Evolutionary conservation across 2,797 vertebrate species (phyloP).

Genomic region (Lemur catta): DNA sequence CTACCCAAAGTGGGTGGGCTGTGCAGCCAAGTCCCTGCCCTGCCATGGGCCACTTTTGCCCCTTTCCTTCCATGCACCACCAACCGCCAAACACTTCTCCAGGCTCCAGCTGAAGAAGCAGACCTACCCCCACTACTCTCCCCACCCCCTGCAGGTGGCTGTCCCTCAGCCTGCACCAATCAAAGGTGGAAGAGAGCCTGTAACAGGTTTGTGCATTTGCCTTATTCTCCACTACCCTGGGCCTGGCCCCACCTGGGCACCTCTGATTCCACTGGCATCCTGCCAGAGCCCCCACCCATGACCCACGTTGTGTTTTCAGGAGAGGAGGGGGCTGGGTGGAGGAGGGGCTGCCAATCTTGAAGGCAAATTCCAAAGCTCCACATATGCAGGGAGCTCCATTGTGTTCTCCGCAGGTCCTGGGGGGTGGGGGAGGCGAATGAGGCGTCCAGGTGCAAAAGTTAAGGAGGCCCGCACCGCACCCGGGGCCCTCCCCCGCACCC

Average conservation of each 20-base stretch:
- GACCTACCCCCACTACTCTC: not conserved
- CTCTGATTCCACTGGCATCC: not conserved
- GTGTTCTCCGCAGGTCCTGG: not conserved
- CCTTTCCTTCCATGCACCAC: not conserved
- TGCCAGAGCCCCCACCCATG: not conserved
- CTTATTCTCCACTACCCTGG: not conserved
- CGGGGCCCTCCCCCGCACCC: accelerated
- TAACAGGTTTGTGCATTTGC: not conserved
- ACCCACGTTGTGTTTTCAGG: not conserved
- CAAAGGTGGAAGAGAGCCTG: conserved; percentile 67
- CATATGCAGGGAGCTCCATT: not conserved
- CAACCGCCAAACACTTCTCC: accelerated
- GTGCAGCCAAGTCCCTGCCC: not conserved
- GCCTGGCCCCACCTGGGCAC: not conserved
- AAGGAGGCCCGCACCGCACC: accelerated
- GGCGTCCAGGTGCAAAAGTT: not conserved
- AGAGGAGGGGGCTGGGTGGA: accelerated
- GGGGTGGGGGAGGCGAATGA: no score
- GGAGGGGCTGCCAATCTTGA: not conserved
- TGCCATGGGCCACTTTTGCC: not conserved
- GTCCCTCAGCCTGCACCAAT: conserved; percentile 67
- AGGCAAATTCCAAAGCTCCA: not conserved
- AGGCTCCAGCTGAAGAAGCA: not conserved
- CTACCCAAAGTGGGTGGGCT: accelerated
- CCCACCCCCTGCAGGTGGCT: conserved; percentile 62